Conservation (phyloP, 1,140 invertebrate species). For the Heliconius hermathena region DNA sequence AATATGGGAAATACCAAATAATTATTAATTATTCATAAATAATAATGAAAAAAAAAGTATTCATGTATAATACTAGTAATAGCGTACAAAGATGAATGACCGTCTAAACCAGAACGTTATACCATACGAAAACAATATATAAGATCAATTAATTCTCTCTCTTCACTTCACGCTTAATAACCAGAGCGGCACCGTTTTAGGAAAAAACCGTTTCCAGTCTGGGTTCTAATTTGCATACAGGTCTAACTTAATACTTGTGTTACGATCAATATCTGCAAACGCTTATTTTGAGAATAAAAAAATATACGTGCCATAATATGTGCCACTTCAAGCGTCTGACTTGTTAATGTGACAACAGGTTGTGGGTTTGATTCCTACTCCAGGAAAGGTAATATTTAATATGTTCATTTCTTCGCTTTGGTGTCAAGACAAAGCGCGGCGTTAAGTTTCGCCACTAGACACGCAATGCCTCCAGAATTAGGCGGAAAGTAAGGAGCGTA, state of each 20-base stretch:
- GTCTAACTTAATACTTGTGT: neutral
- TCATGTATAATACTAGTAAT: neutral
- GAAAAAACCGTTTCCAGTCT: conserved; percentile 60
- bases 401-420: too few relatives aligned
- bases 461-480: too few relatives aligned
- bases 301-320: too few relatives aligned
- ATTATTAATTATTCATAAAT: neutral
- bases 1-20: too few relatives aligned
- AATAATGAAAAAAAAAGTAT: neutral
- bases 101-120: conserved; percentile 6
- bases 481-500: too few relatives aligned
- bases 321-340: too few relatives aligned
- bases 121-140: conserved; percentile 24
- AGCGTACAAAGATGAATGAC: conserved; percentile 4
- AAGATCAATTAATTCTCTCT: conserved; percentile 45
- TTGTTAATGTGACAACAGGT: too few relatives aligned
- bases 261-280: neutral
- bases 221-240: conserved; percentile 66
- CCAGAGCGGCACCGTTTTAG: conserved; percentile 64
- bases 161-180: conserved; percentile 66
- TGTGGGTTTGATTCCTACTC: too few relatives aligned
- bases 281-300: too few relatives aligned
- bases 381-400: too few relatives aligned
- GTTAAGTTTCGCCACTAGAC: too few relatives aligned
- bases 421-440: too few relatives aligned